phyloP scores from a whole-genome alignment of 2,797 vertebrate species.

The Otolemur crassicaudatus region DNA sequence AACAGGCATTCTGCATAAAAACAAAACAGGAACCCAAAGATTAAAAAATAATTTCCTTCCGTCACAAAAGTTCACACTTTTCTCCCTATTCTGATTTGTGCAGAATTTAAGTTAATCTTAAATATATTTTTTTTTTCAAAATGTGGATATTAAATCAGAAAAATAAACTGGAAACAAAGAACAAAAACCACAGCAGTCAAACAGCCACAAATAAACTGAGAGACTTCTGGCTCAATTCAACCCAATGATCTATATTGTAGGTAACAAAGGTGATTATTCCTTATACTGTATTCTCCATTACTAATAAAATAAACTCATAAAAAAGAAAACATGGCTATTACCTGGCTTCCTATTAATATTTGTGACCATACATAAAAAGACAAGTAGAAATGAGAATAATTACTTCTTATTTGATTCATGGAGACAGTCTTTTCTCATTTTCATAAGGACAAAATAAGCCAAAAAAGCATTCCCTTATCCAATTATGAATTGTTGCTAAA shows the following conservation, averaged over 20 bases:
- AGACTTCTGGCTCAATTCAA: not conserved
- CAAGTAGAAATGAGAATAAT: not conserved
- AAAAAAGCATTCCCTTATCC: not conserved
- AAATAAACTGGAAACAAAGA: not conserved
- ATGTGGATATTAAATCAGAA: not conserved
- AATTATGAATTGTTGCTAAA: not conserved
- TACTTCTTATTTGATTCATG: not conserved
- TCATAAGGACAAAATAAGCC: not conserved
- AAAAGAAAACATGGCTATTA: not conserved
- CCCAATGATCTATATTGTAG: no score
- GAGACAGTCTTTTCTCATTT: not conserved
- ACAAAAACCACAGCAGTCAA: not conserved
- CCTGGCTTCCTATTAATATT: not conserved
- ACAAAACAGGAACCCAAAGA: not conserved
- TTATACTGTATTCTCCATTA: not conserved
- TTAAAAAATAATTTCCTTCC: not conserved
- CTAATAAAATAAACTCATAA: not conserved
- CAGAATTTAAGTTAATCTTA: not conserved
- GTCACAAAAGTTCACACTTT: not conserved
- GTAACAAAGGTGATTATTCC: accelerated
- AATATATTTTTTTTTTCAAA: not conserved
- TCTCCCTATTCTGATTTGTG: not conserved
- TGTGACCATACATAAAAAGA: not conserved
- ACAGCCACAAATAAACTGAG: not conserved
- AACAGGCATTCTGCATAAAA: not conserved